Evolutionary conservation across 1,140 invertebrate genomes (phyloP).

Genomic region (Cotesia vestalis): DNA sequence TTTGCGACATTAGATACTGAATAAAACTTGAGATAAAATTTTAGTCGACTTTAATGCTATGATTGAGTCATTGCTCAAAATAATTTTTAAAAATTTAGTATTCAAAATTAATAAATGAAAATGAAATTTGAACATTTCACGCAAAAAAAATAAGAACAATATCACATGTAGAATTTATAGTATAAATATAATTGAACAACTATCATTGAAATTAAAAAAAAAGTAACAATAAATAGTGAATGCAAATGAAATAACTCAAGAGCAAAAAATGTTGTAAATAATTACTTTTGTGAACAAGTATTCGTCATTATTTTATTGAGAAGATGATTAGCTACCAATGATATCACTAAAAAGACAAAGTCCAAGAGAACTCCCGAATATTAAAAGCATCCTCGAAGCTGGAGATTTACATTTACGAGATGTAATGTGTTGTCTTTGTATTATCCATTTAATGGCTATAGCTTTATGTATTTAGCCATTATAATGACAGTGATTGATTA

Average conservation of each 20-base stretch:
- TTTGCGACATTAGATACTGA: slow-evolving; percentile 10
- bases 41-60: not conserved
- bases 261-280: too few species aligned
- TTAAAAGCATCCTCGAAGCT: not conserved
- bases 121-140: not conserved
- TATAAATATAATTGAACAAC: not conserved
- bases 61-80: not conserved
- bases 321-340: too few species aligned
- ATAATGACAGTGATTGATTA: slow-evolving; percentile 30
- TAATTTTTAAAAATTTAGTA: not conserved
- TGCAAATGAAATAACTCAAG: not conserved
- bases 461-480: slow-evolving; percentile 38
- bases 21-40: not conserved
- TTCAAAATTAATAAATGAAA: not conserved
- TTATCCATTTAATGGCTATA: slow-evolving; percentile 11
- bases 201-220: not conserved
- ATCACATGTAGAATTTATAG: not conserved
- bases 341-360: too few species aligned
- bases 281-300: too few species aligned
- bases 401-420: too few species aligned
- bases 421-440: slow-evolving; percentile 20
- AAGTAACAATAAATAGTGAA: not conserved
- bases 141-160: not conserved
- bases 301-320: too few species aligned
- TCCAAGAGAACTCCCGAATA: not conserved